A percentile compares a stretch with the other conserved stretches of the same genome.
phyloP scores from a whole-genome alignment of 2,113 vertebrate species.

The Tragelaphus strepsiceros region DNA sequence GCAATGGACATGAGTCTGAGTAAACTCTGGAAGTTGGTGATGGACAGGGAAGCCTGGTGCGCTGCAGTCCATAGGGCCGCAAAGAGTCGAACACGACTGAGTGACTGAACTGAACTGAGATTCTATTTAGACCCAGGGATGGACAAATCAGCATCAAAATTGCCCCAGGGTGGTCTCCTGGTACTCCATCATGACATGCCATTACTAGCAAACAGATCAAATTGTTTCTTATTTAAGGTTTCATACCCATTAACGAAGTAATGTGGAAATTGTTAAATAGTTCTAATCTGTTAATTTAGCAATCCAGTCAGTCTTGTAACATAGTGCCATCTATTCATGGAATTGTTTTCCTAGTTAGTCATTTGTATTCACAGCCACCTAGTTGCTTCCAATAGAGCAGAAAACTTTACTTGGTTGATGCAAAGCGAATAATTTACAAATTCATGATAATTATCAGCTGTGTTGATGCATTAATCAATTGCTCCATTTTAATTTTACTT shows the following conservation, averaged over 20 bases:
- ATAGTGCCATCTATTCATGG: neutral
- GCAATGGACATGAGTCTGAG: neutral
- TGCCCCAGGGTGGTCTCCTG: no score
- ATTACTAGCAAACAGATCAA: neutral
- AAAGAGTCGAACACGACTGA: neutral
- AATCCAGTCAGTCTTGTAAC: neutral
- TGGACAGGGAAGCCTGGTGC: neutral
- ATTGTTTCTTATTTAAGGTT: neutral
- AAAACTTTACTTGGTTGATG: neutral
- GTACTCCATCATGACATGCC: fast-evolving
- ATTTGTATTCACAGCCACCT: neutral
- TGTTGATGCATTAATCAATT: fast-evolving
- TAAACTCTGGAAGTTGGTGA: neutral
- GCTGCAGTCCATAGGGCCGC: neutral
- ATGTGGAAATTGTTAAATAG: neutral
- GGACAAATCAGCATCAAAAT: neutral
- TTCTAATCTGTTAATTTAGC: neutral
- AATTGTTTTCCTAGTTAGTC: neutral
- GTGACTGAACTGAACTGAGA: neutral
- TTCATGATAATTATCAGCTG: neutral
- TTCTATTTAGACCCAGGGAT: neutral
- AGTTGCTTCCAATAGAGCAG: neutral
- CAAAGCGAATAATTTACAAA: neutral
- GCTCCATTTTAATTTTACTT: neutral
- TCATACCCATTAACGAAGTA: fast-evolving